A percentile compares a stretch with the other conserved stretches of the same genome.
phyloP scores from a whole-genome alignment of 2,797 vertebrate genomes.

The Sylvilagus floridanus region DNA sequence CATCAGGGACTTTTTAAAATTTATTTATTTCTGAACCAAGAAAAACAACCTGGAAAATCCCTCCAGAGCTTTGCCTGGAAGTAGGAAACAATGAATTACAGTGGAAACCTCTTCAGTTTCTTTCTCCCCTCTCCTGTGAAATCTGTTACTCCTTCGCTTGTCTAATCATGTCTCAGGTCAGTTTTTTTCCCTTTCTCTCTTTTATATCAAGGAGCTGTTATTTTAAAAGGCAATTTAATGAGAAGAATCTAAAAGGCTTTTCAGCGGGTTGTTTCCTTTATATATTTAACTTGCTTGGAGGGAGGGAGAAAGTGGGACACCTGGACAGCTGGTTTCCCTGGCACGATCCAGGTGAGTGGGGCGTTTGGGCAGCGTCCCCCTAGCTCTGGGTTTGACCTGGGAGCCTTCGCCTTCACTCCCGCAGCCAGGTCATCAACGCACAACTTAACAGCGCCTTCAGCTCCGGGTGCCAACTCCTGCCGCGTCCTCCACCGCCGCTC shows the following conservation, averaged over 20 bases:
- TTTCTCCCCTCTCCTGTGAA: neutral
- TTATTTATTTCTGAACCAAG: neutral
- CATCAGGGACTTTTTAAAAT: neutral
- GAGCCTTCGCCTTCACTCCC: neutral
- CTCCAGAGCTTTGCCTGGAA: neutral
- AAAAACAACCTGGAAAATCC: slow-evolving; percentile 62
- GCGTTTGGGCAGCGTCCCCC: neutral
- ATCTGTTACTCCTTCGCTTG: slow-evolving; percentile 41
- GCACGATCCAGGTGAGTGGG: neutral
- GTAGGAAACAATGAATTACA: neutral
- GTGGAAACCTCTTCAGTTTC: neutral
- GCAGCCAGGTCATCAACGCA: neutral
- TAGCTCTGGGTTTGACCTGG: neutral
- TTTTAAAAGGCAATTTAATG: slow-evolving; percentile 67
- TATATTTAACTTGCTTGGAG: slow-evolving; percentile 24
- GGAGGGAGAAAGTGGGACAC: neutral
- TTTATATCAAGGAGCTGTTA: neutral
- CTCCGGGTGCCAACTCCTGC: neutral
- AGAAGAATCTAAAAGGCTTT: slow-evolving; percentile 41
- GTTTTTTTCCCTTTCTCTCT: neutral
- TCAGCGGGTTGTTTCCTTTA: slow-evolving; percentile 17
- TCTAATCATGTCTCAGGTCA: slow-evolving; percentile 36
- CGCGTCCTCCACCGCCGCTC: neutral
- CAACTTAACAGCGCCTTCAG: neutral
- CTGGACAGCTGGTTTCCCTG: neutral